Conservation (phyloP, 2,888 invertebrate species). For the Cheilosia soror region DNA sequence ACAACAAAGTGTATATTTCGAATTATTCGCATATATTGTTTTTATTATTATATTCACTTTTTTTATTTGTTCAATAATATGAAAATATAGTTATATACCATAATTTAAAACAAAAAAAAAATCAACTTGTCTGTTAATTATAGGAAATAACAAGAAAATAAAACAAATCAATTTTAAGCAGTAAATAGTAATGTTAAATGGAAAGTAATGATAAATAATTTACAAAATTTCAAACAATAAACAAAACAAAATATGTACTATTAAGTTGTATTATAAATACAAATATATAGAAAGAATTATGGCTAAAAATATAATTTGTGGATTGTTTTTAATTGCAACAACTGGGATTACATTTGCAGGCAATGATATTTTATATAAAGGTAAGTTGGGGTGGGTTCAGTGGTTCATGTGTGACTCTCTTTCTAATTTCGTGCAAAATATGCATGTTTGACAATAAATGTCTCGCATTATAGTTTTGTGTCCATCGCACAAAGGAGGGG, state of each 20-base stretch:
- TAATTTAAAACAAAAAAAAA: slow-evolving; percentile 53
- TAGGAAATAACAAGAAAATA: slow-evolving; percentile 63
- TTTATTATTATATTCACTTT: slow-evolving; percentile 68
- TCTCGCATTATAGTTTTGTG: too few relatives aligned
- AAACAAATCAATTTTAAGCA: slow-evolving; percentile 74
- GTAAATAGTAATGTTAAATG: slow-evolving; percentile 67
- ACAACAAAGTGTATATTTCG: slow-evolving; percentile 66
- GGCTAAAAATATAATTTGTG: slow-evolving; percentile 59
- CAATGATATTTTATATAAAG: neutral
- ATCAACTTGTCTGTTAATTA: slow-evolving; percentile 73
- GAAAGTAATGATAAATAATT: slow-evolving; percentile 66
- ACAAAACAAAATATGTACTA: slow-evolving; percentile 65
- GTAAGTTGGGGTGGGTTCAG: neutral
- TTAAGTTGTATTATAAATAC: slow-evolving; percentile 76
- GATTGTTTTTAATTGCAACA: slow-evolving; percentile 13
- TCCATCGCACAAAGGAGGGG: too few relatives aligned
- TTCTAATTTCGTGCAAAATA: too few relatives aligned
- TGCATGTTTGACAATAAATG: too few relatives aligned
- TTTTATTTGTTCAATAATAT: slow-evolving; percentile 66
- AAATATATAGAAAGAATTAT: slow-evolving; percentile 76
- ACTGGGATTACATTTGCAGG: too few relatives aligned
- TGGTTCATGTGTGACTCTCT: too few relatives aligned
- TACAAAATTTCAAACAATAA: slow-evolving; percentile 71
- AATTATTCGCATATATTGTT: slow-evolving; percentile 72
- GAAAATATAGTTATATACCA: slow-evolving; percentile 56